These are phyloP conservation scores for Zelleria hepariella DNA, from an alignment of 2,888 invertebrate species.

Conservation along the genomic window DNA sequence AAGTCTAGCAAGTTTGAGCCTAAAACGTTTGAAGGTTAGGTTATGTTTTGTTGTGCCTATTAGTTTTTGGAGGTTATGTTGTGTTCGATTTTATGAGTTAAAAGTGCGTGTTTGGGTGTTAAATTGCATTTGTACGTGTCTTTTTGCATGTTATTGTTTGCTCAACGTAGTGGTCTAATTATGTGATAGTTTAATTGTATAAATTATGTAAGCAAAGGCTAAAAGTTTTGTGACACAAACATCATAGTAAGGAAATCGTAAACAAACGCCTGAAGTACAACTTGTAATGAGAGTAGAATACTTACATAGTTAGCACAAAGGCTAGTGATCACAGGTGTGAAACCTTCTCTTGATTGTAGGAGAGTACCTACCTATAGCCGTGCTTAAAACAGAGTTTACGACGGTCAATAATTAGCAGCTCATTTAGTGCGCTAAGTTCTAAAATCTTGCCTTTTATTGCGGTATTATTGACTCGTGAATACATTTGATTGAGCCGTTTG, in stretches of 20 bases:
- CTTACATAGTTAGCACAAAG: slow-evolving; percentile 1
- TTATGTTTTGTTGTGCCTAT: background rate
- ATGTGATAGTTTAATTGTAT: background rate
- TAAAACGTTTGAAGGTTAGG: background rate
- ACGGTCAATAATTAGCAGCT: slow-evolving; percentile 39
- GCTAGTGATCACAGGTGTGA: background rate
- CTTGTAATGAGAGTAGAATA: background rate
- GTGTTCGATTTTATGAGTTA: background rate
- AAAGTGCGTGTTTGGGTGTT: background rate
- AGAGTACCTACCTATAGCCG: background rate
- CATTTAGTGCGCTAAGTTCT: slow-evolving; percentile 34
- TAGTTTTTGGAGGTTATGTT: background rate
- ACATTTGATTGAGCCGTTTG: background rate
- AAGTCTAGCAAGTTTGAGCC: slow-evolving; percentile 44
- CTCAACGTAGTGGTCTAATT: background rate
- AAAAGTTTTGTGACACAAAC: background rate
- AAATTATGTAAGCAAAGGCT: background rate
- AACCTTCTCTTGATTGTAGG: background rate
- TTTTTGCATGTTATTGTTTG: background rate
- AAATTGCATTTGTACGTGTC: background rate
- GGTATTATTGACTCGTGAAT: background rate
- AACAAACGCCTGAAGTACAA: background rate
- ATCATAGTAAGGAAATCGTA: background rate
- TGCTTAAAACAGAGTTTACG: background rate
- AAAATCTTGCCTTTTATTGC: slow-evolving; percentile 4